A percentile compares a stretch with the other conserved stretches of the same genome.
These are phyloP conservation scores for Uria aalge DNA, from an alignment of 2,113 vertebrate species.

Conservation along the genomic window DNA sequence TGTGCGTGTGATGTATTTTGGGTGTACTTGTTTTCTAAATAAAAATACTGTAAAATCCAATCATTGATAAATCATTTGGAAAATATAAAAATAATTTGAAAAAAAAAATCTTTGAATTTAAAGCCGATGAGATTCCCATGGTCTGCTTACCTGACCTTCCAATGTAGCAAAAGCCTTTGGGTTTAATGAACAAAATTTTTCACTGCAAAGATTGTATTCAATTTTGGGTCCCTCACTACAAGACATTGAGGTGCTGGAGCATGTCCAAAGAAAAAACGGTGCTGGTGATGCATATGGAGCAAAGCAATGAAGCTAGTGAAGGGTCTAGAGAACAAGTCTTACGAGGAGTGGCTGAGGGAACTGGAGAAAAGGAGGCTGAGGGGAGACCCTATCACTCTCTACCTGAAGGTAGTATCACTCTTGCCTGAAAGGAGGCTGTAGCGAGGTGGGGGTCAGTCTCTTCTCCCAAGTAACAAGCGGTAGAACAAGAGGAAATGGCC, in stretches of 20 bases:
- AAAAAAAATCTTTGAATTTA: neutral
- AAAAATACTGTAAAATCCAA: neutral
- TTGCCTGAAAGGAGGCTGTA: no score
- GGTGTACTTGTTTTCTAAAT: neutral
- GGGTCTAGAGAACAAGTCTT: neutral
- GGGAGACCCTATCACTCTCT: neutral
- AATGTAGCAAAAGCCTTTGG: neutral
- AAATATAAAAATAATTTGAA: neutral
- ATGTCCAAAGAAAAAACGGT: neutral
- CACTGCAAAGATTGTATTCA: neutral
- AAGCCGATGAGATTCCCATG: neutral
- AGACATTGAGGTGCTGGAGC: neutral
- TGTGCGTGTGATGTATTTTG: neutral
- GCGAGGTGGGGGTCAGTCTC: no score
- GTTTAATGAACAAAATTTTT: neutral
- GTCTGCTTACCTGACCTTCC: neutral
- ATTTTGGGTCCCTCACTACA: neutral
- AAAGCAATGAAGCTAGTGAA: neutral
- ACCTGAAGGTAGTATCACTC: neutral
- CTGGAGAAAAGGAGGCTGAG: neutral
- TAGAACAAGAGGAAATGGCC: neutral
- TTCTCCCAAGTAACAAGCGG: fast-evolving
- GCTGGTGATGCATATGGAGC: neutral
- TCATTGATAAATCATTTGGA: neutral
- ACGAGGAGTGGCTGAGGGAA: neutral